Evolutionary conservation across 2,113 vertebrate genomes (phyloP), one percentile per base, ranked within the genome.

Genomic region (Sander lucioperca): DNA sequence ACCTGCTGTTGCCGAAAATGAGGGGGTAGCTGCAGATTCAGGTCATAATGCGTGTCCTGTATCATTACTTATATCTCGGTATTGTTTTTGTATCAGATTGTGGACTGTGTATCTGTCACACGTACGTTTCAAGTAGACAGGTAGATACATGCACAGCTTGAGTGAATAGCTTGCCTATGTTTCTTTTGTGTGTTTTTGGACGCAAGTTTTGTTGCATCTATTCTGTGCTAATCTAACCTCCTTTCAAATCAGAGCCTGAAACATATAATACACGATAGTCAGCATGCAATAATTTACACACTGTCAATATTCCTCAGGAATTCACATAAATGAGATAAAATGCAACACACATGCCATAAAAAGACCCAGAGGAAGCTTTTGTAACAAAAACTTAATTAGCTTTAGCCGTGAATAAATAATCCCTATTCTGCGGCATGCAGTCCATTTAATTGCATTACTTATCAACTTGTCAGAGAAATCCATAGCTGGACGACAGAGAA

Each of bases 381-480:
- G 0, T 12, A 74, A 85, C 59, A 58, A 79, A 81, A 57, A 27
- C 63, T 6, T 72, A 85, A 89, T 85, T 70, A 54, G 57, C 58
- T 83, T 88, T 85, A 56, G 51, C 36, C 2, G 47, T 69, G 75
- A 88, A 90, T 86, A 86, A 86, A 86, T 87, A 86, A 90, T 87
- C 76, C 82, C 62, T 48, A 45, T 81, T 86, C 83, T 71, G 71
- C 73, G 70, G 66, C 62, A 7, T 53, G 67, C 57, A 79, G 39
- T 74, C 74, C 76, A 68, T 83, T 86, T 89, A 89, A 86, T 81
- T 89, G 76, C 74, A 86, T 43, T 88, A 86, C 76, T 86, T 80
- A 89, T 85, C 79, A 88, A 85, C 79, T 74, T 83, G 86, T 89
- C 81, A 65, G 89, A 74, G 45, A 74, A 89, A 88, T 81, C 72